A percentile compares a stretch with the other conserved stretches of the same genome.
phyloP scores from a whole-genome alignment of 23 tunicate species.

The Trididemnum clinides region DNA sequence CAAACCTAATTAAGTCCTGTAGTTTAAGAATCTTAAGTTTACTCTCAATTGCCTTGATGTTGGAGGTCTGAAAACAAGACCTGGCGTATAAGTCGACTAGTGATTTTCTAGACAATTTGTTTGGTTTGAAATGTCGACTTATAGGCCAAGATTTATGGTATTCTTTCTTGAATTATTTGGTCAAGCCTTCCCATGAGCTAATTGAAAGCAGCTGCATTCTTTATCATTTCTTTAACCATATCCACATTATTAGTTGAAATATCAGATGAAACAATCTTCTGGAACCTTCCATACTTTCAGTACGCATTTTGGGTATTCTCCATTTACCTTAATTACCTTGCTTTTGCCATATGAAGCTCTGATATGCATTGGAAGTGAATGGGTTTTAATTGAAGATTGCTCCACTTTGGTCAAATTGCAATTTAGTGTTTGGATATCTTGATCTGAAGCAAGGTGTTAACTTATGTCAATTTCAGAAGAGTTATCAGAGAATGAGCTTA shows the following conservation, averaged over 20 bases:
- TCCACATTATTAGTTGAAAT: background rate
- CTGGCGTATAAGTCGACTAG: no score
- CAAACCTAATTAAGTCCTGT: no score
- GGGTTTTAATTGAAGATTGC: conserved; percentile 9
- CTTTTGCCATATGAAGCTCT: background rate
- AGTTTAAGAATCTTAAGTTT: no score
- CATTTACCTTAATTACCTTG: background rate
- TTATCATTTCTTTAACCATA: background rate
- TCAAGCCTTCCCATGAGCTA: conserved; percentile 1
- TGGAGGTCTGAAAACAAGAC: no score
- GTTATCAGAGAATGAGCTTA: background rate
- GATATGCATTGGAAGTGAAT: conserved; percentile 10
- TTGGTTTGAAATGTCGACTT: no score
- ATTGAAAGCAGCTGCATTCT: background rate
- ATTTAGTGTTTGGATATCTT: background rate
- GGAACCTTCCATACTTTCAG: background rate
- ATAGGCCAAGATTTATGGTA: no score
- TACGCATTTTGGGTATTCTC: background rate
- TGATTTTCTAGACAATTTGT: no score
- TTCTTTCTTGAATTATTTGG: background rate
- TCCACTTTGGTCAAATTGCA: background rate
- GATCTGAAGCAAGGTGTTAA: background rate
- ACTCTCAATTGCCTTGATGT: no score
- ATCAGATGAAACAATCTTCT: background rate
- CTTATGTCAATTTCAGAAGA: background rate